Conservation (phyloP, 2,797 vertebrate species). For the Hafferia zeledoni region DNA sequence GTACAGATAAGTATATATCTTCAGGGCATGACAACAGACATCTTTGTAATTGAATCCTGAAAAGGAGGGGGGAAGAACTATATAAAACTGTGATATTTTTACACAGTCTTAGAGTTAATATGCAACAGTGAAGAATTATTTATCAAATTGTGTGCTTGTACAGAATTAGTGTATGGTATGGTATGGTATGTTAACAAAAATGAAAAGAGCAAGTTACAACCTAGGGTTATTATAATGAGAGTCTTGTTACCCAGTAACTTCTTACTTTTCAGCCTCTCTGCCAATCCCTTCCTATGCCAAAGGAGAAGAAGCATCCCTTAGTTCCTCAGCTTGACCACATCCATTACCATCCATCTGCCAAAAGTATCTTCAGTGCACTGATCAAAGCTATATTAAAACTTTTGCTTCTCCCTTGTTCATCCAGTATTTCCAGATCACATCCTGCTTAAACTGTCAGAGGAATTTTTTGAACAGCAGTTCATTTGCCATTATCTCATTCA, state of each 20-base stretch:
- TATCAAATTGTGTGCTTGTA: background rate
- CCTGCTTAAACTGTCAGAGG: background rate
- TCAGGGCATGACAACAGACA: constrained; percentile 26
- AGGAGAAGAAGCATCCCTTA: background rate
- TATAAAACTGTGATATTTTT: background rate
- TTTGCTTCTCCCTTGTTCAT: background rate
- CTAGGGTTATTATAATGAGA: background rate
- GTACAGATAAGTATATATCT: constrained; percentile 12
- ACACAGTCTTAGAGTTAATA: background rate
- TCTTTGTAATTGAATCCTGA: constrained; percentile 32
- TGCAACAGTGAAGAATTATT: background rate
- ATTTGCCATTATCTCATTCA: background rate
- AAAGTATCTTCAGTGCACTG: background rate
- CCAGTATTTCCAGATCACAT: background rate
- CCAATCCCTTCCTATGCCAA: background rate
- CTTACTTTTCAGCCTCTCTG: background rate
- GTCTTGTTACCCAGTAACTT: background rate
- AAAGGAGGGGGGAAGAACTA: background rate
- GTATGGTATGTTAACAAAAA: background rate
- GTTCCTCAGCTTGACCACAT: background rate
- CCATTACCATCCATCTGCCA: background rate
- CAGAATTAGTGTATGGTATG: background rate
- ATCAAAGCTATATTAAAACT: background rate
- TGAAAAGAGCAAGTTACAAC: background rate
- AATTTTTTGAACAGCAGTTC: constrained; percentile 10